Conservation (phyloP, 2,888 invertebrate genomes). For the Pheosia gnoma region DNA sequence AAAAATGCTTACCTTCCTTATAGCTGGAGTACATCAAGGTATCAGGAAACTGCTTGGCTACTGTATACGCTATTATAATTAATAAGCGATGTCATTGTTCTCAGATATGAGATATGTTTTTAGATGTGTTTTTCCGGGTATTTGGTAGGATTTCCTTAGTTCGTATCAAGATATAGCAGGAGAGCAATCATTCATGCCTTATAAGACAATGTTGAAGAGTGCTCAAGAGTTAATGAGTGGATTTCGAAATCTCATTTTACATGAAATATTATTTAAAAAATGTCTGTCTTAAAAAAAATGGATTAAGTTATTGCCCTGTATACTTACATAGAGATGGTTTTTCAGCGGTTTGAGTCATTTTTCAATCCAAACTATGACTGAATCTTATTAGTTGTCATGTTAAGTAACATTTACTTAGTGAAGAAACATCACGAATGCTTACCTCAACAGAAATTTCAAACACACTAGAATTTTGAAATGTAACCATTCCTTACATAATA, state of each 20-base stretch:
- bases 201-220: neutral
- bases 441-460: neutral
- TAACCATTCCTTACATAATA: neutral
- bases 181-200: neutral
- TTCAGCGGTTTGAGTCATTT: too few species aligned
- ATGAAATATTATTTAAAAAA: too few species aligned
- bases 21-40: too few species aligned
- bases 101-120: neutral
- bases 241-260: too few species aligned
- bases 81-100: constrained; percentile 10
- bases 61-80: constrained; percentile 3
- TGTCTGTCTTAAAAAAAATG: too few species aligned
- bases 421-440: neutral
- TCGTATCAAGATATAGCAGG: neutral
- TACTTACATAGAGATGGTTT: too few species aligned
- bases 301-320: too few species aligned
- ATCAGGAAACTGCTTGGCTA: neutral
- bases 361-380: too few species aligned
- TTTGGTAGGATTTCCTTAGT: neutral
- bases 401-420: neutral
- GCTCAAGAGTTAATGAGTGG: too few species aligned
- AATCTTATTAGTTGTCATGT: too few species aligned
- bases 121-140: neutral
- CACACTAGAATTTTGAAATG: neutral
- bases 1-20: too few species aligned